phyloP scores from a whole-genome alignment of 2,888 invertebrate genomes.

The Leptopilina syphax region DNA sequence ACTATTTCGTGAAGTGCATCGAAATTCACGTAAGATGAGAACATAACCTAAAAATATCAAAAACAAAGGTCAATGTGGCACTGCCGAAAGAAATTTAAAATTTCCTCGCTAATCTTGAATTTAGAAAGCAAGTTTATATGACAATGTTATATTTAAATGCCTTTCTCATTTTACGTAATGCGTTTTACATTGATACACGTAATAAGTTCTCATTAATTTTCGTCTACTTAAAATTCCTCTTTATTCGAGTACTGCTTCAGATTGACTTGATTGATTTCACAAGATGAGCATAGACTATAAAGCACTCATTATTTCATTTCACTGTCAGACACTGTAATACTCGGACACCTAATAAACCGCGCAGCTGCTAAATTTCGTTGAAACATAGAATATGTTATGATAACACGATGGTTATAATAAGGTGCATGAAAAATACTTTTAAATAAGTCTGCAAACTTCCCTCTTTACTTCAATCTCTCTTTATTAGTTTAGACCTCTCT shows the following conservation, averaged over 20 bases:
- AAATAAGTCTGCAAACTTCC: no score
- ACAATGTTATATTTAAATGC: neutral
- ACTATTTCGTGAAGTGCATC: no score
- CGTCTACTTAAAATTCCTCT: neutral
- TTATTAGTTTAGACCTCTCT: no score
- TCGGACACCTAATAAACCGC: slow-evolving; percentile 23
- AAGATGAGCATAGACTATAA: slow-evolving; percentile 23
- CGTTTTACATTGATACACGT: neutral
- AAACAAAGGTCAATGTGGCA: no score
- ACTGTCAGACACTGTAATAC: slow-evolving; percentile 18
- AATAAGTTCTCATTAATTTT: neutral
- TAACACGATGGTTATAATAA: slow-evolving; percentile 31
- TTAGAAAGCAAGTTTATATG: neutral
- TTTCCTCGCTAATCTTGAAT: no score
- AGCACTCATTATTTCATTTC: slow-evolving; percentile 36
- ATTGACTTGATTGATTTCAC: slow-evolving; percentile 22
- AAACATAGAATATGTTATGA: slow-evolving; percentile 32
- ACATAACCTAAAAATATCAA: no score
- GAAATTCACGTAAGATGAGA: no score
- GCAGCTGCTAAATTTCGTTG: slow-evolving; percentile 34
- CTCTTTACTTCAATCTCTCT: neutral
- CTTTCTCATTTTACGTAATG: neutral
- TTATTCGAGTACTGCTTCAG: neutral
- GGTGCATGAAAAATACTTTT: slow-evolving; percentile 28
- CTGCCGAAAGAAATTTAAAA: no score